Base-by-base conservation (phyloP, 2,797 vertebrate species). In the Coracias cyanogaster region DNA sequence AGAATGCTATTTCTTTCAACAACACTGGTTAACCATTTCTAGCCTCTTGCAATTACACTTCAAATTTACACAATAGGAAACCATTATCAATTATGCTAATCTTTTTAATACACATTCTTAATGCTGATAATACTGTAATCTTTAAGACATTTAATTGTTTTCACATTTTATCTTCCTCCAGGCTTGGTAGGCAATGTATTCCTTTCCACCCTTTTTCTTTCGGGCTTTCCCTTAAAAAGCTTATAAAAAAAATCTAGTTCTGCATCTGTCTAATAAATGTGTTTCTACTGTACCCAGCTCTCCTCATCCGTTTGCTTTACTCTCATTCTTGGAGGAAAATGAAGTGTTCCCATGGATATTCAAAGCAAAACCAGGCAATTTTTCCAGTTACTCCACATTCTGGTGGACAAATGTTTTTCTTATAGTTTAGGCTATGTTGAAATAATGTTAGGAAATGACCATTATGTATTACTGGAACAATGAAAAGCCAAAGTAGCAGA, bases 91-190 rank as follows among this genome's bases (percentile, higher is more conserved):
- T 83, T 93, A 82, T 49, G 28, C 16, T 89, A 86, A 93, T 93
- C 54, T 73, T 91, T 92, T 90, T 8, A 88, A 93, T 86, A 74
- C 25, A 65, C 19, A 74, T 43, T 79, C 77, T 82, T 77, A 39
- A 77, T 65, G 35, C 51, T 71, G 71, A 71, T 78, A 97, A 82
- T 73, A 22, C 15, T 79, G 43, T 92, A 69, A 74, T 92, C 67
- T 86, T 79, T 64, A 65, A 88, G 62, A 28, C 35, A 54, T 41
- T 83, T 72, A 82, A 76, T 86, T 87, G 48, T 90, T 94, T 94
- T 83, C 48, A 77, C 31, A 90, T 89, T 96, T 93, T 86, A 52
- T 94, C 78, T 91, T 89, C 52, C 33, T 87, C 17, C 13, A 71
- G 55, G 52, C 33, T 87, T 72, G 55, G 70, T 39, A 82, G 43